Conservation (phyloP, 2,888 invertebrate species). For the Drosophila robusta region DNA sequence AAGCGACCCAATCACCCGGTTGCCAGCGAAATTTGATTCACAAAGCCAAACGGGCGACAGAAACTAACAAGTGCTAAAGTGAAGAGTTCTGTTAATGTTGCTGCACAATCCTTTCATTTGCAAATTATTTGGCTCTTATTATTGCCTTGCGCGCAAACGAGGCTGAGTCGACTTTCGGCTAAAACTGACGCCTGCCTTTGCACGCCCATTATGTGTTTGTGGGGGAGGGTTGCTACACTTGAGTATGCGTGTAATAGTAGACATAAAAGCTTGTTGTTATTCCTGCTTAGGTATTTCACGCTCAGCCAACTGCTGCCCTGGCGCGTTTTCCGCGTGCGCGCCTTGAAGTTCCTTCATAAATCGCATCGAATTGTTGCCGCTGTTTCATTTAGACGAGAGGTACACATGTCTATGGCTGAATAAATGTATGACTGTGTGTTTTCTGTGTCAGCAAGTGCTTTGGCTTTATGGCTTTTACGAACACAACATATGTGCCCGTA, state of each 20-base stretch:
- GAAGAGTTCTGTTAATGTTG: conserved; percentile 22
- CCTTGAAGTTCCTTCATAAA: conserved; percentile 51
- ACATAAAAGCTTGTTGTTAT: conserved; percentile 14
- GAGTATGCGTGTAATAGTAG: conserved; percentile 1
- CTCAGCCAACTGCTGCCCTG: conserved; percentile 23
- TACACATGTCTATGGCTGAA: conserved; percentile 43
- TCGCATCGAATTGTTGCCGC: conserved; percentile 52
- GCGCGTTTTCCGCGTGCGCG: conserved; percentile 5
- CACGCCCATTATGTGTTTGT: conserved; percentile 12
- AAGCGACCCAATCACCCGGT: conserved; percentile 5
- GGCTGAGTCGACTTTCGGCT: neutral
- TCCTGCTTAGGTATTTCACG: conserved; percentile 23
- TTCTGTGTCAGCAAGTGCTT: conserved; percentile 6
- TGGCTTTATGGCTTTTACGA: conserved; percentile 30
- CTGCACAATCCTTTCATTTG: conserved; percentile 29
- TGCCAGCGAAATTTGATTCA: conserved; percentile 28
- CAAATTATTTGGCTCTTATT: conserved; percentile 21
- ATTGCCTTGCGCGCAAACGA: neutral
- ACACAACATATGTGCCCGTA: conserved; percentile 23
- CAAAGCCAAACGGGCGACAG: conserved; percentile 14
- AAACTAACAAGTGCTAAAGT: conserved; percentile 26
- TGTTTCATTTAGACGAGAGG: conserved; percentile 63
- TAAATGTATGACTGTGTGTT: conserved; percentile 20
- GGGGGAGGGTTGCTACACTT: neutral
- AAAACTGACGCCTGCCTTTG: neutral